These are phyloP conservation scores for Colius striatus DNA, from an alignment of 2,113 vertebrate genomes.

Conservation along the genomic window DNA sequence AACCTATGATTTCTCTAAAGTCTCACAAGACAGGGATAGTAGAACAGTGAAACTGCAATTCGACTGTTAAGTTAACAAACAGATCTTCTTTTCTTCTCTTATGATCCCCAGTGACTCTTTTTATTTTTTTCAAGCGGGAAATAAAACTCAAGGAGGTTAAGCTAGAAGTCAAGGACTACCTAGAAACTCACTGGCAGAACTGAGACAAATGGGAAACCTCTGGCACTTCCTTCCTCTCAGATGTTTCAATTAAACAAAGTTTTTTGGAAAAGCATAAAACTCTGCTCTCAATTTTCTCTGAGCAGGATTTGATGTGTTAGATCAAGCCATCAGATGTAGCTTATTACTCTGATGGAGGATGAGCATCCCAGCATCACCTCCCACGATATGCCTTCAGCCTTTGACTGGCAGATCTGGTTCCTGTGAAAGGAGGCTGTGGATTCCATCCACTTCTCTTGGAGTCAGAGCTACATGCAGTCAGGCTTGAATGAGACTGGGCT, in stretches of 20 bases:
- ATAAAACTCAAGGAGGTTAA: neutral
- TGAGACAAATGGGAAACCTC: neutral
- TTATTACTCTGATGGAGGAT: neutral
- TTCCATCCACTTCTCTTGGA: neutral
- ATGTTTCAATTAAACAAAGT: neutral
- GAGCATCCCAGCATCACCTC: neutral
- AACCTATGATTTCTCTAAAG: neutral
- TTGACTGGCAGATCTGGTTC: neutral
- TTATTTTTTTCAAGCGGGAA: constrained; percentile 16
- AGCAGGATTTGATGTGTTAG: constrained; percentile 6
- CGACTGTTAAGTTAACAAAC: neutral
- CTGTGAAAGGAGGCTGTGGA: neutral
- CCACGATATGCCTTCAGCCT: neutral
- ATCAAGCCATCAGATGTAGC: neutral
- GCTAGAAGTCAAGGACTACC: neutral
- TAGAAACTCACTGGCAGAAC: neutral
- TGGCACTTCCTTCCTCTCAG: constrained; percentile 25
- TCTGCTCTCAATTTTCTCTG: neutral
- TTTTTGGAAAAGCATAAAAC: neutral
- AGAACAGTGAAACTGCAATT: neutral
- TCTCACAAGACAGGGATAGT: neutral
- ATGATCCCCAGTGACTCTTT: neutral
- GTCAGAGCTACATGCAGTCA: rapidly evolving
- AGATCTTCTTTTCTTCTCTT: neutral
- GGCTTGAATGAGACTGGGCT: neutral